A percentile compares a stretch with the other conserved stretches of the same genome.
phyloP scores from a whole-genome alignment of 2,888 invertebrate genomes.

The Andrena chrysosceles region DNA sequence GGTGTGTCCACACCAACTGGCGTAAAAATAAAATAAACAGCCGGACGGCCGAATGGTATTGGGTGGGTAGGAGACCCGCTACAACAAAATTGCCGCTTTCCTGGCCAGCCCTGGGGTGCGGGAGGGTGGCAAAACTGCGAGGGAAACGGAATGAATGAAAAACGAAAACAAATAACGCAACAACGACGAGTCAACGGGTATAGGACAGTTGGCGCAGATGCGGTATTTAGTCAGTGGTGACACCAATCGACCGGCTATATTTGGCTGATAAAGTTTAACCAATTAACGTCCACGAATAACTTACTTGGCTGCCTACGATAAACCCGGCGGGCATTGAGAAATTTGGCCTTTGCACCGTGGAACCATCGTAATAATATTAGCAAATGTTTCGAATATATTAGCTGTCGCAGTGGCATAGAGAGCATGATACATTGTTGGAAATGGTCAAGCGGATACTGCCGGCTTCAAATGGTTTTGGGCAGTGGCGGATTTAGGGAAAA shows the following conservation, averaged over 20 bases:
- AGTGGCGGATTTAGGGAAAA: no score
- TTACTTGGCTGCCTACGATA: constrained; percentile 31
- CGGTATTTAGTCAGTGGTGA: constrained; percentile 10
- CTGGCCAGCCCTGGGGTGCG: constrained; percentile 13
- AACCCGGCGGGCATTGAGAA: constrained; percentile 22
- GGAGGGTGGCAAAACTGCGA: not conserved
- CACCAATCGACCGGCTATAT: constrained; percentile 49
- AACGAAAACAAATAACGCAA: not conserved
- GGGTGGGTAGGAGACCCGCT: constrained; percentile 37
- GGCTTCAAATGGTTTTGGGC: not conserved
- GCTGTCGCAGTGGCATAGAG: not conserved
- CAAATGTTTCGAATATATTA: constrained; percentile 24
- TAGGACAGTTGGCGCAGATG: constrained; percentile 39
- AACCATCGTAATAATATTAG: not conserved
- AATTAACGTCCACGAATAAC: constrained; percentile 63
- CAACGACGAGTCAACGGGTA: constrained; percentile 46
- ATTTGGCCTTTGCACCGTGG: not conserved
- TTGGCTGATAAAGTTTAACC: constrained; percentile 60
- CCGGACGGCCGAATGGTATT: constrained; percentile 40
- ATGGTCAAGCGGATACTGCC: constrained; percentile 1
- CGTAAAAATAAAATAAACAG: constrained; percentile 62
- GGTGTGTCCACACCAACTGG: constrained; percentile 58
- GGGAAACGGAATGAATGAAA: not conserved
- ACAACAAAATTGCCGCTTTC: constrained; percentile 60
- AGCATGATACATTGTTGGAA: not conserved